A percentile compares a stretch with the other conserved stretches of the same genome.
Evolutionary conservation across 1,140 invertebrate genomes (phyloP).

Genomic region (Nixonia krombeini): DNA sequence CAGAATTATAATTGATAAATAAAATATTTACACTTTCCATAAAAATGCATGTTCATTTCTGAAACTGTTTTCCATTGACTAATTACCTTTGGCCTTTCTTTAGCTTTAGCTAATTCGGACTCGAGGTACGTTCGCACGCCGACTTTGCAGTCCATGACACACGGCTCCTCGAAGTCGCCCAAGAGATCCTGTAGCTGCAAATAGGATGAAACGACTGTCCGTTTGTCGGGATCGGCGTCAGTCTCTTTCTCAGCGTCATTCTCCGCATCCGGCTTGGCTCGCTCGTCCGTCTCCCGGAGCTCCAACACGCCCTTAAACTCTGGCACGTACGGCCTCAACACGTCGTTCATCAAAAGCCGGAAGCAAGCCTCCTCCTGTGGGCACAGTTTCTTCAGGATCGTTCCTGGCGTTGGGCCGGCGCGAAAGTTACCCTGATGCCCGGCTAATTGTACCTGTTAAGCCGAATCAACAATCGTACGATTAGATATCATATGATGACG

Average conservation of each 20-base stretch:
- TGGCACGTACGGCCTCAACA: slow-evolving; percentile 89
- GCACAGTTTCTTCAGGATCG: slow-evolving; percentile 93
- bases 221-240: slow-evolving; percentile 31
- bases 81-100: slow-evolving; percentile 91
- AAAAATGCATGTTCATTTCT: too few relatives aligned
- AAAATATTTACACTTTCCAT: too few relatives aligned
- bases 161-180: slow-evolving; percentile 90
- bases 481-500: too few relatives aligned
- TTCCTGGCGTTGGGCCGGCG: slow-evolving; percentile 91
- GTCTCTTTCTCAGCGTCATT: slow-evolving; percentile 28
- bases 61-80: too few relatives aligned
- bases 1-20: too few relatives aligned
- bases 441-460: slow-evolving; percentile 88
- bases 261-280: slow-evolving; percentile 16
- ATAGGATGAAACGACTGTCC: slow-evolving; percentile 71
- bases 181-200: slow-evolving; percentile 94
- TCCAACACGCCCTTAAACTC: slow-evolving; percentile 84
- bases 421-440: slow-evolving; percentile 96
- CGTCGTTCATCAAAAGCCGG: slow-evolving; percentile 88
- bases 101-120: slow-evolving; percentile 93
- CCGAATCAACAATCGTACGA: neutral
- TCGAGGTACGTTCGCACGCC: slow-evolving; percentile 95
- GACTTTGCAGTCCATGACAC: slow-evolving; percentile 98
- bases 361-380: slow-evolving; percentile 91
- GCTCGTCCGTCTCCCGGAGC: slow-evolving; percentile 55